Base-by-base conservation (phyloP, 1,140 invertebrate species). In the Colletes latitarsis region DNA sequence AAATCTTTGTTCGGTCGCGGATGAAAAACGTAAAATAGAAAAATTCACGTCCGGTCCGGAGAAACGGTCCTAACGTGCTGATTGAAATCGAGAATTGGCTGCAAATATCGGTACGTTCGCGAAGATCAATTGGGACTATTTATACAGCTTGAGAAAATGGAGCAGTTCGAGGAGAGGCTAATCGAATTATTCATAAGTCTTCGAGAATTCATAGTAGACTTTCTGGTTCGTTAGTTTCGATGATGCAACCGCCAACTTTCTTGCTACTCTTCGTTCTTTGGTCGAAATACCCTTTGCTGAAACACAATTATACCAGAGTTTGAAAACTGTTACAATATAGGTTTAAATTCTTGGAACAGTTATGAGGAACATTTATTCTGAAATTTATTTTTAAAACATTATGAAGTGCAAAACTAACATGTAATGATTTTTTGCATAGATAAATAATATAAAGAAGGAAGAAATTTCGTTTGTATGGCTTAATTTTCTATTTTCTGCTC, bases 51-150 rank as follows among this genome's bases (percentile, higher is more conserved):
- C 41, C 30, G 63, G 57, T 76, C 30, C 74, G 6, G 15, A 14
- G 17, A 41, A 17, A 30, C 30, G 49, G n/a, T 30, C 41, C 60
- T 46, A 76, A 76, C 21, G 41, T n/a, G 62, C 15, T 68, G 66
- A 77, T 68, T 77, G 58, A 77, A 69, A 15, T 41, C 15, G 41
- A 17, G 74, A 66, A 77, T 41, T 64, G 64, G 64, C 58, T 60
- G 14, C 53, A 19, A 2, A 10, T 17, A 15, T 49, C 30, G 43
- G 4, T 12, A 49, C 10, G 49, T 55, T 69, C 12, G 9, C 46
- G 19, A 15, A 39, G 41, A 69, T 68, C 49, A 15, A 69, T 49
- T 17, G 17, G 63, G 14, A 4, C 30, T 30, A 30, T 30, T 30
- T 30, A 30, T 30, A 30, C 17, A 17, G 6, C 12, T 71, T 41